Percentiles rank a stretch among this genome's conserved stretches.
Conservation (phyloP, 2,113 vertebrate genomes). For the Anoura caudifer region DNA sequence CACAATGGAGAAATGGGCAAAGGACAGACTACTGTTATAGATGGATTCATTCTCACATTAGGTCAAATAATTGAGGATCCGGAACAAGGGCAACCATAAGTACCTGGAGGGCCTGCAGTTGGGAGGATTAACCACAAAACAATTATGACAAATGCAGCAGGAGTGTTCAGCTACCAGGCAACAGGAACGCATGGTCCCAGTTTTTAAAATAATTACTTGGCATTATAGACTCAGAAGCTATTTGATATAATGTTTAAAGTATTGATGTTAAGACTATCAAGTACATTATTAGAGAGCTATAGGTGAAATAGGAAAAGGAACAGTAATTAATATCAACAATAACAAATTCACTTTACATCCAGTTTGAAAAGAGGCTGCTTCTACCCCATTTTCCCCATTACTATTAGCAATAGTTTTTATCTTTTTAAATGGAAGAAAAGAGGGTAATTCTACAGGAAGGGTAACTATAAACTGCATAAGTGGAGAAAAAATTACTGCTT, state of each 20-base stretch:
- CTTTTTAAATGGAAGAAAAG: conserved; percentile 35
- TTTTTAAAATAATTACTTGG: conserved; percentile 45
- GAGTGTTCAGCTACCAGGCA: not conserved
- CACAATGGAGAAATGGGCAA: not conserved
- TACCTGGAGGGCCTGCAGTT: conserved; percentile 18
- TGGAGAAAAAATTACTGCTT: not conserved
- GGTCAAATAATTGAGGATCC: conserved; percentile 42
- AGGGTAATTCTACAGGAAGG: not conserved
- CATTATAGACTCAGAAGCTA: not conserved
- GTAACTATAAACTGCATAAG: conserved; percentile 37
- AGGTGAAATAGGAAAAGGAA: not conserved
- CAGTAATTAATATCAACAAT: conserved; percentile 6
- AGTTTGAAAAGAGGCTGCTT: conserved; percentile 5
- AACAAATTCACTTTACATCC: conserved; percentile 36
- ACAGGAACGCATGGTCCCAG: not conserved
- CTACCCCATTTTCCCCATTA: not conserved
- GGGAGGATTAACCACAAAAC: conserved; percentile 52
- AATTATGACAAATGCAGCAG: not conserved
- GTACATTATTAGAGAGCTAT: not conserved
- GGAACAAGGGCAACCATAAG: conserved; percentile 21
- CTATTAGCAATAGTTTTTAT: conserved; percentile 21
- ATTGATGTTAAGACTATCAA: not conserved
- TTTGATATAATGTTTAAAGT: not conserved
- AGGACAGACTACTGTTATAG: conserved; percentile 39
- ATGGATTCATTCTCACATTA: conserved; percentile 32